Evolutionary conservation across 37 sponge, comb jelly and placozoan genomes (phyloP).

Genomic region (Chondrosia reniformis): DNA sequence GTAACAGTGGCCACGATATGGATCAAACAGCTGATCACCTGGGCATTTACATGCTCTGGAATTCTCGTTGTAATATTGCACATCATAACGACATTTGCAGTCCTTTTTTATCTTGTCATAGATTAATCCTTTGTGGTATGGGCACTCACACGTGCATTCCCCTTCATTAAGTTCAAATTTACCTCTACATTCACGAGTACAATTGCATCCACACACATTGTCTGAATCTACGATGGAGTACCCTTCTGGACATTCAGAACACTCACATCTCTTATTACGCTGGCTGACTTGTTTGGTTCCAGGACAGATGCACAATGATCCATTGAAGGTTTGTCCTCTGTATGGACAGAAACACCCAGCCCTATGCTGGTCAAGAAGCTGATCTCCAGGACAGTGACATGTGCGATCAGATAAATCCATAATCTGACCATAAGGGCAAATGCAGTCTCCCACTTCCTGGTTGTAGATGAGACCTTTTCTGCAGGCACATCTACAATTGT

Average conservation of each 20-base stretch:
- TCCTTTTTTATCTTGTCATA: not conserved
- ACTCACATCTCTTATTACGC: not conserved
- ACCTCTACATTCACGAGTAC: not conserved
- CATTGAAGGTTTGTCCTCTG: not conserved
- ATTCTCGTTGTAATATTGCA: not conserved
- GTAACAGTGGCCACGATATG: not conserved
- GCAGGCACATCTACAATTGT: slow-evolving; percentile 5
- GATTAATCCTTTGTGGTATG: not conserved
- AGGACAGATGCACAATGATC: not conserved
- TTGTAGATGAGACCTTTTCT: not conserved
- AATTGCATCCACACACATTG: not conserved
- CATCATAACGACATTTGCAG: not conserved
- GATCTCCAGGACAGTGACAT: slow-evolving; percentile 16
- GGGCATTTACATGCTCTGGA: not conserved
- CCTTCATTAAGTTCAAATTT: not conserved
- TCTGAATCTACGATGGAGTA: not conserved
- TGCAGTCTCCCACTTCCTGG: not conserved
- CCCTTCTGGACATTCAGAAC: slow-evolving; percentile 1
- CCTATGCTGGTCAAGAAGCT: not conserved
- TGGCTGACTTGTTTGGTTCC: not conserved
- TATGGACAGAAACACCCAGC: not conserved
- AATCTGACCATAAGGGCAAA: not conserved
- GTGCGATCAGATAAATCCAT: not conserved
- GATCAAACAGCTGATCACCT: slow-evolving; percentile 4
- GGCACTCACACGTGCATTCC: slow-evolving; percentile 9